Evolutionary conservation across 2,888 invertebrate genomes (phyloP).

Genomic region (Xanthia togata): DNA sequence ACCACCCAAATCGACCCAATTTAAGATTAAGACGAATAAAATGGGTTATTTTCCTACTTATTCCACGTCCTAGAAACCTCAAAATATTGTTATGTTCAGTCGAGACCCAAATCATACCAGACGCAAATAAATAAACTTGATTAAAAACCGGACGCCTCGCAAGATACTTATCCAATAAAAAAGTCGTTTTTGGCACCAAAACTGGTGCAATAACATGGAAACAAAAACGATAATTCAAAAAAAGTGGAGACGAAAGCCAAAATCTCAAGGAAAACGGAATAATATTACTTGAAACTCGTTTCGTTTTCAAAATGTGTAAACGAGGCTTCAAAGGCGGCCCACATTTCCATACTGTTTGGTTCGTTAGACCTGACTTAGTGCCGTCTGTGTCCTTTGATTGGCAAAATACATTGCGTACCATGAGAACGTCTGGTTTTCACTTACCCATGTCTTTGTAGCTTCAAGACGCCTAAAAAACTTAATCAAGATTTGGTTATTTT

Average conservation of each 20-base stretch:
- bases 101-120: not conserved
- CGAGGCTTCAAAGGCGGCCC: slow-evolving; percentile 58
- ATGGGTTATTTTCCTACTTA: not conserved
- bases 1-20: not conserved
- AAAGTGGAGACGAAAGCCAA: slow-evolving; percentile 37
- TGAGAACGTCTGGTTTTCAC: slow-evolving; percentile 1
- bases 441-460: not conserved
- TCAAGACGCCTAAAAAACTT: not conserved
- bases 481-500: not conserved
- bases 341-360: slow-evolving; percentile 70
- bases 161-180: slow-evolving; percentile 47
- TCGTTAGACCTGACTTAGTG: slow-evolving; percentile 68
- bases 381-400: slow-evolving; percentile 62
- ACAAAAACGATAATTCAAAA: slow-evolving; percentile 43
- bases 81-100: slow-evolving; percentile 4
- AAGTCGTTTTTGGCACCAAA: slow-evolving; percentile 44
- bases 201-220: slow-evolving; percentile 34
- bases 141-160: slow-evolving; percentile 19
- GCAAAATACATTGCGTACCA: slow-evolving; percentile 49
- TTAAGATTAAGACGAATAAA: not conserved
- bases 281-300: slow-evolving; percentile 52
- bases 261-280: slow-evolving; percentile 59
- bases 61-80: slow-evolving; percentile 5
- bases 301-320: slow-evolving; percentile 59
- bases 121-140: slow-evolving; percentile 34